Base-by-base conservation (phyloP, 2,888 invertebrate genomes). In the Scotopteryx bipunctaria region DNA sequence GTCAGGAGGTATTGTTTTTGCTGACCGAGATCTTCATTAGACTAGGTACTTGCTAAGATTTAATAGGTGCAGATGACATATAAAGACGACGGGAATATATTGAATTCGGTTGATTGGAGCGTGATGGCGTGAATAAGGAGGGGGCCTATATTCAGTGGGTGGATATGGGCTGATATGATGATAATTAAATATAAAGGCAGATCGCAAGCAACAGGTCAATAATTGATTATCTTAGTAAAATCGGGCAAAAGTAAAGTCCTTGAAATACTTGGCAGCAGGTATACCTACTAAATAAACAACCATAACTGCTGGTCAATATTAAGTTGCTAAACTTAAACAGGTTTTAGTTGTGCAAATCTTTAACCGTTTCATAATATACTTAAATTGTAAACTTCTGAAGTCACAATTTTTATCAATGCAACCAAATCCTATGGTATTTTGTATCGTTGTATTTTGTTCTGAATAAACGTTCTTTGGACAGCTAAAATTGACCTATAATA, bases 281-380 rank as follows among this genome's bases (percentile, higher is more conserved):
- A 44, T 44, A 40, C 11, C 35, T 17, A 47, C n/a, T 40, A 53
- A 51, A 55, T 43, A 55, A 55, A 58, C 36, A 56, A n/a, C n/a
- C 23, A 41, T 33, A 44, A 32, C 43, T 37, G 11, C 25, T 33
- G 11, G 36, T 48, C 50, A 56, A 58, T 50, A 52, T 38, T 33
- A 35, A 19, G 48, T 57, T 57, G 48, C 57, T 42, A 46, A 49
- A 56, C 32, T 13, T 40, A 29, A 33, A 55, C 40, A 37, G 44
- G 55, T 48, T 54, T 51, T 40, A 45, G 56, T 62, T 60, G 60
- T 57, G 53, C 36, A 63, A 63, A 63, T 44, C 35, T 44, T 42
- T 31, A 42, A 46, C 42, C 40, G 54, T 62, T 59, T 57, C 56
- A 15, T 47, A 63, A 60, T 31, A 33, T 8, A 49, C 37, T 45